These are phyloP conservation scores for Diarsia mendica DNA, from an alignment of 2,888 invertebrate species.

Conservation along the genomic window DNA sequence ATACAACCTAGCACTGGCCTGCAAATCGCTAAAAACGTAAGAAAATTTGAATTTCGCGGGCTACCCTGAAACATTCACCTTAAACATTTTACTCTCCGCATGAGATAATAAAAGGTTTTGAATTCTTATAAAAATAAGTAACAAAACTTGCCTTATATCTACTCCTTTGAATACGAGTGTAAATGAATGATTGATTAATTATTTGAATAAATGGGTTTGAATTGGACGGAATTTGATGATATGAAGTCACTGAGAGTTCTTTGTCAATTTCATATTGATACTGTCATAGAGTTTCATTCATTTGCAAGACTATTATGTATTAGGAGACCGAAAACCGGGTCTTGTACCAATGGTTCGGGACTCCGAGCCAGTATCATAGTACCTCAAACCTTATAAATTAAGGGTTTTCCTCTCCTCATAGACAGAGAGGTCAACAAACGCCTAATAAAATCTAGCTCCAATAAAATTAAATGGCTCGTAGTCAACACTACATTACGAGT, in stretches of 20 bases:
- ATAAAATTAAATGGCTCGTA: constrained; percentile 1
- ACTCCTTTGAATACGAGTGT: not conserved
- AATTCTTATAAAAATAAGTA: not conserved
- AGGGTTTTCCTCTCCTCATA: not conserved
- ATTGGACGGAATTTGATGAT: not conserved
- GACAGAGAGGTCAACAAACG: constrained; percentile 8
- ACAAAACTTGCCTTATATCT: not conserved
- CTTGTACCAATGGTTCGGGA: not conserved
- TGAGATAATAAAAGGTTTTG: not conserved
- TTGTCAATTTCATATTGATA: not conserved
- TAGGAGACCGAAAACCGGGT: not conserved
- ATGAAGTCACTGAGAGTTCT: not conserved
- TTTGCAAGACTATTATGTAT: not conserved
- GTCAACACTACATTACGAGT: constrained; percentile 27
- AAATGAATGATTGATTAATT: not conserved
- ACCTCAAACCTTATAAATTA: not conserved
- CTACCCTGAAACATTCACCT: too few species aligned
- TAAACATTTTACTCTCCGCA: too few species aligned
- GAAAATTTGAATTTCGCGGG: too few species aligned
- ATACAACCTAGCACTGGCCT: too few species aligned
- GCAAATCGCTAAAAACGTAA: too few species aligned
- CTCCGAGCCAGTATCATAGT: not conserved
- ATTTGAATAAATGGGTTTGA: not conserved
- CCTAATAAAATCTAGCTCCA: constrained; percentile 19
- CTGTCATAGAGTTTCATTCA: not conserved